Percentiles rank a stretch among this genome's conserved stretches.
Evolutionary conservation across 2,888 invertebrate genomes (phyloP).

Genomic region (Xestia xanthographa): DNA sequence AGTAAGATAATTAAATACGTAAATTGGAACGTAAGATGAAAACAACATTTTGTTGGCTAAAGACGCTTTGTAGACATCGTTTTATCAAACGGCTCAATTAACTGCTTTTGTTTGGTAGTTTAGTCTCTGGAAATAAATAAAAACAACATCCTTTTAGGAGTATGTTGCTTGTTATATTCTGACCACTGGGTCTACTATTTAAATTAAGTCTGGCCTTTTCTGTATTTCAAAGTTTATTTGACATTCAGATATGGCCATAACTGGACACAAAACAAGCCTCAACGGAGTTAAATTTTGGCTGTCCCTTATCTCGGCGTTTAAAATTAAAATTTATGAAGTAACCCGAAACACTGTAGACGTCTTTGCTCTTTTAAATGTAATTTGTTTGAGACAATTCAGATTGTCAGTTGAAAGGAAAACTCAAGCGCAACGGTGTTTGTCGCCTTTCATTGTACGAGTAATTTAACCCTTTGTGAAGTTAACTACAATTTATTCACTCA

Average conservation of each 20-base stretch:
- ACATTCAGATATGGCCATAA: conserved; percentile 38
- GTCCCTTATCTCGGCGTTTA: conserved; percentile 42
- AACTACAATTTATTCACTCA: not conserved
- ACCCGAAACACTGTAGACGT: conserved; percentile 50
- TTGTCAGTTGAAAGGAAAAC: conserved; percentile 46
- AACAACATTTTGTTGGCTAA: conserved; percentile 19
- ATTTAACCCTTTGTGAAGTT: conserved; percentile 24
- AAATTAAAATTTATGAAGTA: conserved; percentile 56
- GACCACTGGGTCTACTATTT: not conserved
- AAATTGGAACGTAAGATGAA: conserved; percentile 47
- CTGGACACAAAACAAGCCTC: conserved; percentile 41
- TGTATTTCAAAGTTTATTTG: conserved; percentile 29
- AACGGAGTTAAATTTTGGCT: conserved; percentile 25
- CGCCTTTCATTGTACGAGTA: conserved; percentile 27
- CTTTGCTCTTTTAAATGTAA: conserved; percentile 55
- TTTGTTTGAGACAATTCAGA: conserved; percentile 53
- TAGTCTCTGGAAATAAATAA: not conserved
- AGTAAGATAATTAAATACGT: conserved; percentile 54
- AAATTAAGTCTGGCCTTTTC: conserved; percentile 7
- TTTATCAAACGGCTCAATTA: conserved; percentile 18
- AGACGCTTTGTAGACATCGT: conserved; percentile 9
- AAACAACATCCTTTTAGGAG: not conserved
- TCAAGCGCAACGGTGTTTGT: conserved; percentile 35
- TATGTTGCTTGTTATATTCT: conserved; percentile 10
- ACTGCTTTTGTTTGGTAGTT: conserved; percentile 5